Percentiles rank a stretch among this genome's conserved stretches.
Evolutionary conservation across 2,797 vertebrate genomes (phyloP).

Genomic region (Pyrocephalus nanus): DNA sequence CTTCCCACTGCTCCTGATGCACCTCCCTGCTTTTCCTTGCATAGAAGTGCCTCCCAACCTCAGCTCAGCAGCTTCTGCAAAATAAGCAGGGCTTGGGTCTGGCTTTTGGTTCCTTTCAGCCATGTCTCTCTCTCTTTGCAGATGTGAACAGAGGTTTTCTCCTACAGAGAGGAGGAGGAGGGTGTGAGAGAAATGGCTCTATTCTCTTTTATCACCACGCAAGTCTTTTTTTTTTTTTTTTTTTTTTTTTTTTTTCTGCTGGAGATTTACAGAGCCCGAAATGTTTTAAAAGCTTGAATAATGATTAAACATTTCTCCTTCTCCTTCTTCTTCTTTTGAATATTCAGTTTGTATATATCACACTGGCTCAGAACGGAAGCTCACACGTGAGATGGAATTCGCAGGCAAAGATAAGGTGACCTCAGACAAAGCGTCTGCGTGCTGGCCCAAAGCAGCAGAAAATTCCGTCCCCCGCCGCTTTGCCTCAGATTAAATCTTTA

Average conservation of each 20-base stretch:
- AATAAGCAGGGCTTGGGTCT: background rate
- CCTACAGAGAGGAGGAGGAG: background rate
- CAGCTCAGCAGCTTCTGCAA: background rate
- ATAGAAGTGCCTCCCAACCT: background rate
- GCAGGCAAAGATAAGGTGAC: background rate
- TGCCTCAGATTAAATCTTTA: slow-evolving; percentile 13
- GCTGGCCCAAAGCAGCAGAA: background rate
- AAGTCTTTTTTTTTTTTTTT: background rate
- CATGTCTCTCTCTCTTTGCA: background rate
- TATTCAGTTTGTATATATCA: background rate
- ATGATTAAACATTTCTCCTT: background rate
- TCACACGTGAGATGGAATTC: accelerated
- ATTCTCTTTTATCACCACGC: background rate
- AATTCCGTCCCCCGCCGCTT: background rate
- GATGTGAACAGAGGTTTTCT: background rate
- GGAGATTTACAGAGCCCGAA: background rate
- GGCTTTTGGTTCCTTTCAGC: background rate
- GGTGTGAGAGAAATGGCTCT: accelerated
- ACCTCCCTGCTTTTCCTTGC: background rate
- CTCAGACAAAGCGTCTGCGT: background rate
- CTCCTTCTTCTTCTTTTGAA: background rate
- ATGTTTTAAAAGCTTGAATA: background rate
- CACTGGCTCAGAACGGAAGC: background rate
- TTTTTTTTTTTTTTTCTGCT: background rate
- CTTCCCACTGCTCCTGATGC: background rate